Conservation (phyloP, 2,113 vertebrate species). For the Nettapus auritus region DNA sequence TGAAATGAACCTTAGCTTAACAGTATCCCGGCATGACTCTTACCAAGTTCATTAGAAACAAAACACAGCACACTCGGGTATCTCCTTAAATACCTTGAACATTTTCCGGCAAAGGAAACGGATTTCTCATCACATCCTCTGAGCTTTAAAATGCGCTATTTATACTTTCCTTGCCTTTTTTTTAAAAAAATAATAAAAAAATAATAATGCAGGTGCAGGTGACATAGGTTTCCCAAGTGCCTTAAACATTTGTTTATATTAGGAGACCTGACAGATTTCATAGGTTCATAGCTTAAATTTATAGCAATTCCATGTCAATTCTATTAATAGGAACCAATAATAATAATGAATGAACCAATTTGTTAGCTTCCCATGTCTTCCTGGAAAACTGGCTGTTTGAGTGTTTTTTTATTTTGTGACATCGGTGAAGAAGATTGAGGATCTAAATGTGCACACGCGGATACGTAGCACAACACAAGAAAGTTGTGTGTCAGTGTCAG, state of each 20-base stretch:
- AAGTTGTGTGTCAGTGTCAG: neutral
- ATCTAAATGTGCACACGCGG: neutral
- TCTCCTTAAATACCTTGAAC: neutral
- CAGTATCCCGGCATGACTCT: neutral
- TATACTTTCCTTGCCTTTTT: neutral
- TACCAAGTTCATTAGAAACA: neutral
- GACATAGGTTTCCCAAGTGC: neutral
- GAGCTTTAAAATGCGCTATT: conserved; percentile 16
- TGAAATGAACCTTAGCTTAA: neutral
- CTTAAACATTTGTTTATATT: neutral
- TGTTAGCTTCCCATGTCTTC: neutral
- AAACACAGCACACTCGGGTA: neutral
- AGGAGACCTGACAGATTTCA: conserved; percentile 13
- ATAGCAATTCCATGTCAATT: neutral
- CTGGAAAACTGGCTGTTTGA: neutral
- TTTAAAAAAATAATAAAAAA: neutral
- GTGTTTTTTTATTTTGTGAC: neutral
- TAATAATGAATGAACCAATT: neutral
- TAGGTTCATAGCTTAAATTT: neutral
- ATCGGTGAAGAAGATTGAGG: neutral
- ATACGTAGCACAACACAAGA: neutral
- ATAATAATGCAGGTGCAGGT: neutral
- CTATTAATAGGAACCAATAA: neutral
- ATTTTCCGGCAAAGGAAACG: neutral
- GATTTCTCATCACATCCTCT: neutral